Percentiles rank a stretch among this genome's conserved stretches.
phyloP scores from a whole-genome alignment of 2,797 vertebrate species.

The Cirrhinus mrigala region DNA sequence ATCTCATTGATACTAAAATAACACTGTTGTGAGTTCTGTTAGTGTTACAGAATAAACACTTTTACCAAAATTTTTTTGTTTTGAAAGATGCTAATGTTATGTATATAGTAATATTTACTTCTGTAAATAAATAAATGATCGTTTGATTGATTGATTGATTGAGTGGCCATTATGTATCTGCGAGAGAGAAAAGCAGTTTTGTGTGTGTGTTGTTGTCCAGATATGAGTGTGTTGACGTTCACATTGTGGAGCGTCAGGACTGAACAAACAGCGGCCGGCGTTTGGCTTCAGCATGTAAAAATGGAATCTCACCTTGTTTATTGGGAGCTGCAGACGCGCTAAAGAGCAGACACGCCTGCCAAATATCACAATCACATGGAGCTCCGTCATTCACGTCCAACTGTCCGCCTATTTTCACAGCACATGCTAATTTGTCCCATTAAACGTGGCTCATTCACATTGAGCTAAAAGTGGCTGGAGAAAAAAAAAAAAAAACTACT shows the following conservation, averaged over 20 bases:
- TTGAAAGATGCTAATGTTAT: background rate
- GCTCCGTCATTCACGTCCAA: conserved; percentile 24
- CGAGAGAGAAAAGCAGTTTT: background rate
- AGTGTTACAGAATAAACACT: background rate
- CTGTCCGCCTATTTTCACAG: conserved; percentile 33
- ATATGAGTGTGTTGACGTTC: background rate
- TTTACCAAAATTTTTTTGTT: background rate
- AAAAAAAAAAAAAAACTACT: background rate
- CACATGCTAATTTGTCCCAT: conserved; percentile 46
- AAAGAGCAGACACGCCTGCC: conserved; percentile 31
- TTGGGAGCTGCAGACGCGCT: conserved; percentile 35
- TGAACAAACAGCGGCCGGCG: conserved; percentile 39
- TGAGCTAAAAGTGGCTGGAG: conserved; percentile 23
- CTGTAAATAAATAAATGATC: background rate
- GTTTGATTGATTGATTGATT: no score
- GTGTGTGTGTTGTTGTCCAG: background rate
- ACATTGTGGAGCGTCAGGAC: background rate
- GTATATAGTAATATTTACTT: background rate
- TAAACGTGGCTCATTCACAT: conserved; percentile 41
- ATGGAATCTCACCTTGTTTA: conserved; percentile 52
- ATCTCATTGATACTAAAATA: background rate
- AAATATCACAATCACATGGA: conserved; percentile 16
- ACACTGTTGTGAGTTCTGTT: background rate
- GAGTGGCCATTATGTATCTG: background rate
- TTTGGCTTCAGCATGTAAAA: conserved; percentile 27